Base-by-base conservation (phyloP, 1,140 invertebrate species). In the Amphibalanus amphitrite region DNA sequence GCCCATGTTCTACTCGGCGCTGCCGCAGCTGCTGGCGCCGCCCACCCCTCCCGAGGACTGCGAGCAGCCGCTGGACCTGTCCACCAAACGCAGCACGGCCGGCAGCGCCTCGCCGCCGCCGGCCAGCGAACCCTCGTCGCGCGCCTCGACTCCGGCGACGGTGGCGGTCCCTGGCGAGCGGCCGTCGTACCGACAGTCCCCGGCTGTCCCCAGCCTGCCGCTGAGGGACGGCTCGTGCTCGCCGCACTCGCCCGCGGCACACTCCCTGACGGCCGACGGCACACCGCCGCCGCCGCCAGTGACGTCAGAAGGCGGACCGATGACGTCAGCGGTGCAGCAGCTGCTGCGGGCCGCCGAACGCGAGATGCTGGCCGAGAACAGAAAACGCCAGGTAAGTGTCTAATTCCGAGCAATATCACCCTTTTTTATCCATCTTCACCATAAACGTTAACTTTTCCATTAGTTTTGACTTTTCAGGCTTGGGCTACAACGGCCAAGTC, bases 11-110 rank as follows among this genome's bases (percentile, higher is more conserved):
- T 76, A 71, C 74, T 69, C 76, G 69, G 64, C 70, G 69, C 70
- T 28, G 30, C 73, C 72, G 70, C 74, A 29, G 28, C 74, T 69
- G 73, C 73, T 69, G 71, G 69, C 69, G 70, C 70, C 40, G 68
- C 59, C 8, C 64, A 78, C 69, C 77, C 76, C 75, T 71, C 78
- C 74, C 64, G 71, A 69, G 73, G 69, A 72, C 30, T 72, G 70
- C 38, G 89, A 92, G 75, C 89, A 92, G 79, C 93, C 93, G 0
- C 79, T 96, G 28, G 93, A 96, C 82, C 83, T 96, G 69, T 93
- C 91, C 4, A 88, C 91, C 3, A 93, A 91, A 74, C 74, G 71
- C 73, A 69, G 73, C 38, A 88, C 87, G 75, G 84, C 83, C 1
- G 74, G 79, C 69, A 76, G 75, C 28, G 82, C 81, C 67, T 79